These are phyloP conservation scores for Chrysogorgia sp. DNA, from an alignment of 92 coral and sea anemone genomes.

Conservation along the genomic window DNA sequence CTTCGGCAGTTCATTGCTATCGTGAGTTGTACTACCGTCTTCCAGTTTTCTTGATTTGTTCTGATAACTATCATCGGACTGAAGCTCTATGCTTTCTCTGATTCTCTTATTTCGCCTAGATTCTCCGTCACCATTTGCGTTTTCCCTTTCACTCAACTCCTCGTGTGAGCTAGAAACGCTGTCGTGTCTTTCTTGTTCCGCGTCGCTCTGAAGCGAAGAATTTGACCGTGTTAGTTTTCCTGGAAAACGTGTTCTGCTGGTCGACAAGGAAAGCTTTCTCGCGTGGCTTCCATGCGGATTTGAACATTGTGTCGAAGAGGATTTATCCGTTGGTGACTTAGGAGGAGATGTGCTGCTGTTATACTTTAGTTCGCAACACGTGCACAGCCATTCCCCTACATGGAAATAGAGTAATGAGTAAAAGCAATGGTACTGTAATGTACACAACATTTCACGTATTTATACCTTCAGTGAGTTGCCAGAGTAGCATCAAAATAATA, in stretches of 20 bases:
- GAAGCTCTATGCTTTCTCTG: background rate
- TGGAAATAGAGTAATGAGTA: background rate
- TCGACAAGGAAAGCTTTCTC: background rate
- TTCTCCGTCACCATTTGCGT: background rate
- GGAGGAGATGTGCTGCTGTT: background rate
- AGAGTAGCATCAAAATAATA: no score
- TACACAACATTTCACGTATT: background rate
- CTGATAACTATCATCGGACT: background rate
- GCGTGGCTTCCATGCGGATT: background rate
- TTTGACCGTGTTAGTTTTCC: background rate
- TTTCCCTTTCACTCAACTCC: background rate
- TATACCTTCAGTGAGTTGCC: no score
- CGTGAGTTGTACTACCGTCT: no score
- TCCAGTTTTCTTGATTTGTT: background rate
- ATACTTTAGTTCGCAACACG: background rate
- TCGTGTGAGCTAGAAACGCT: background rate
- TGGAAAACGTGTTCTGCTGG: background rate
- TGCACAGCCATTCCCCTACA: conserved; percentile 8
- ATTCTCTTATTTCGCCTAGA: background rate
- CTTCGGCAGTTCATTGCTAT: no score
- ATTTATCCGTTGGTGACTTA: background rate
- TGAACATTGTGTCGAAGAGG: background rate
- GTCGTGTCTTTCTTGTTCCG: background rate
- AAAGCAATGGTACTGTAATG: background rate
- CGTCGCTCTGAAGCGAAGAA: background rate